A percentile compares a stretch with the other conserved stretches of the same genome.
Evolutionary conservation across 2,888 invertebrate genomes (phyloP).

Genomic region (Drosophila lacicola): DNA sequence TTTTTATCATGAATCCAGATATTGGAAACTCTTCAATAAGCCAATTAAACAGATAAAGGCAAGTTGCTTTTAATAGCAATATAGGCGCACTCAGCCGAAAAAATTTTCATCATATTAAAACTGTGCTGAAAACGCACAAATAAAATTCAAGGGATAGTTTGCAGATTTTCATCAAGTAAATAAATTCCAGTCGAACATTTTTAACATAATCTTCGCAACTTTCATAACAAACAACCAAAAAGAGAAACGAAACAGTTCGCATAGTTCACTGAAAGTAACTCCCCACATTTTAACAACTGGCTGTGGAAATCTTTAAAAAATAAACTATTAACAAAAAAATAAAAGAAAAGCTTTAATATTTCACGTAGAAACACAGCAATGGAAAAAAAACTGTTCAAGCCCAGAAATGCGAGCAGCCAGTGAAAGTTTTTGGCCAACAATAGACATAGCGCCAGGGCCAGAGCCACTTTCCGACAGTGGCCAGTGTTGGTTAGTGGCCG

Average conservation of each 20-base stretch:
- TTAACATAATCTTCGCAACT: conserved; percentile 2
- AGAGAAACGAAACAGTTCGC: conserved; percentile 13
- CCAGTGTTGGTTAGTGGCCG: conserved; percentile 25
- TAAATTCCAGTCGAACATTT: neutral
- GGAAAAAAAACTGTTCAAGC: conserved; percentile 27
- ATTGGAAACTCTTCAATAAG: no score
- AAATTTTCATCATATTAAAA: no score
- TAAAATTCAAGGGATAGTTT: neutral
- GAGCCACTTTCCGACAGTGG: neutral
- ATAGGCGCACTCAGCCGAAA: no score
- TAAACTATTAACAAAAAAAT: conserved; percentile 17
- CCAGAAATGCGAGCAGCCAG: conserved; percentile 47
- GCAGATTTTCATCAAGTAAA: neutral
- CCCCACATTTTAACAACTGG: conserved; percentile 12
- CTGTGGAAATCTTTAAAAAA: conserved; percentile 20
- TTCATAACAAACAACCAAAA: neutral
- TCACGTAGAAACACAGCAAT: conserved; percentile 21
- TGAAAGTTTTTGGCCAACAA: conserved; percentile 54
- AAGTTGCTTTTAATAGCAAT: no score
- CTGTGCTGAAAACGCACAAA: no score
- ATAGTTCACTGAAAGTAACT: conserved; percentile 33
- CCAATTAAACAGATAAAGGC: no score
- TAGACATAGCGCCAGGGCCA: neutral
- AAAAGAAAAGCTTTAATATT: conserved; percentile 14
- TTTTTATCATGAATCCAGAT: no score